phyloP scores from a whole-genome alignment of 2,797 vertebrate genomes.

The Pseudochirops corinnae region DNA sequence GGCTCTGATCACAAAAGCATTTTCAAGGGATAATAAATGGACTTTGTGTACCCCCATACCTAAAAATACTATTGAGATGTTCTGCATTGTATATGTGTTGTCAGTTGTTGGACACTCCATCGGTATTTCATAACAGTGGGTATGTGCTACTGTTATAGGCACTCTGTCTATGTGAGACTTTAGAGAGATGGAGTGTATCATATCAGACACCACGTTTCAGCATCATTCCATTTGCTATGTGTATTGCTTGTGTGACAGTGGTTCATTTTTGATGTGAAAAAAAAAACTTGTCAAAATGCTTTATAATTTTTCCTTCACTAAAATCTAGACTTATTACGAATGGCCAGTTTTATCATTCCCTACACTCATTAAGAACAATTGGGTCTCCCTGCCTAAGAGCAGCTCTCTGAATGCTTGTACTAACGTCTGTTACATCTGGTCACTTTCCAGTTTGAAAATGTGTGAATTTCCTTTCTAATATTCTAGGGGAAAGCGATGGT shows the following conservation, averaged over 20 bases:
- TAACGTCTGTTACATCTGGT: slow-evolving; percentile 71
- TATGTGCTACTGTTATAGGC: not conserved
- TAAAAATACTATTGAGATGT: not conserved
- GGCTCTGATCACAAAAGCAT: not conserved
- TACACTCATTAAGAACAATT: slow-evolving; percentile 52
- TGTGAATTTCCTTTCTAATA: slow-evolving; percentile 82
- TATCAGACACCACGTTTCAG: not conserved
- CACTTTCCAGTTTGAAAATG: slow-evolving; percentile 80
- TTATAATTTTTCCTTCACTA: not conserved
- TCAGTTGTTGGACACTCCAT: not conserved
- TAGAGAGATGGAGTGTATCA: not conserved
- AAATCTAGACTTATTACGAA: not conserved
- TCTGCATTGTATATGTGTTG: not conserved
- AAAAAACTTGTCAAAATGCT: not conserved
- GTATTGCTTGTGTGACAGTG: not conserved
- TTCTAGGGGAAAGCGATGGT: slow-evolving; percentile 94
- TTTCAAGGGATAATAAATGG: slow-evolving; percentile 32
- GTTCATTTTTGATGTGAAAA: not conserved
- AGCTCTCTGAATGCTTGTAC: slow-evolving; percentile 69
- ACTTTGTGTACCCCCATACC: not conserved
- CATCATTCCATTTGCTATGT: slow-evolving; percentile 21
- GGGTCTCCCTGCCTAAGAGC: slow-evolving; percentile 59
- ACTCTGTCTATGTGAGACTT: not conserved
- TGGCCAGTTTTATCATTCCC: not conserved
- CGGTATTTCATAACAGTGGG: not conserved